A percentile compares a stretch with the other conserved stretches of the same genome.
Conservation (phyloP, 2,888 invertebrate genomes). For the Suillia variegata region DNA sequence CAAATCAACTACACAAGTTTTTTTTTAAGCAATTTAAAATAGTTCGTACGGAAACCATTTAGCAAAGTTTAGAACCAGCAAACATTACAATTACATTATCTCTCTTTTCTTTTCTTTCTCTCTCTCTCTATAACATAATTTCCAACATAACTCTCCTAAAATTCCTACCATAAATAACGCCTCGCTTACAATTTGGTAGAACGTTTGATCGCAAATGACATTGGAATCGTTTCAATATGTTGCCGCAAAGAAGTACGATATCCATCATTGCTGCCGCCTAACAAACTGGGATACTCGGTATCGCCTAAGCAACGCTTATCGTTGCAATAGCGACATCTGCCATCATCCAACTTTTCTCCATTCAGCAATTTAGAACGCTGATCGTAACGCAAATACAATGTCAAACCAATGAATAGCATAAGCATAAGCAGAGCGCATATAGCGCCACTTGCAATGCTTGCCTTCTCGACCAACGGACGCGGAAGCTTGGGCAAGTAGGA, state of each 20-base stretch:
- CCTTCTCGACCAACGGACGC: slow-evolving; percentile 78
- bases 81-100: too few relatives aligned
- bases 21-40: too few relatives aligned
- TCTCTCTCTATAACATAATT: too few relatives aligned
- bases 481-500: slow-evolving; percentile 79
- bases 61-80: too few relatives aligned
- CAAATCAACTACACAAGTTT: too few relatives aligned
- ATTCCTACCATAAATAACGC: not conserved
- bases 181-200: slow-evolving; percentile 35
- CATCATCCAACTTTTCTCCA: slow-evolving; percentile 26
- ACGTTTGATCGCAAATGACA: slow-evolving; percentile 46
- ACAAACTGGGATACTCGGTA: slow-evolving; percentile 27
- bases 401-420: slow-evolving; percentile 66
- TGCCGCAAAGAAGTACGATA: slow-evolving; percentile 40
- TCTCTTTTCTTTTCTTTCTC: too few relatives aligned
- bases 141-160: too few relatives aligned
- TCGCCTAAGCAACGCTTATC: slow-evolving; percentile 34
- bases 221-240: slow-evolving; percentile 39
- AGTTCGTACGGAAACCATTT: too few relatives aligned
- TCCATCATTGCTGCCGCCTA: slow-evolving; percentile 28
- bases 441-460: slow-evolving; percentile 81
- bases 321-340: slow-evolving; percentile 31
- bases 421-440: slow-evolving; percentile 68
- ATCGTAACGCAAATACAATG: slow-evolving; percentile 66
- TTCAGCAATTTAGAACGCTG: slow-evolving; percentile 52